Base-by-base conservation (phyloP, 2,888 invertebrate genomes). In the Pheosia tremula region DNA sequence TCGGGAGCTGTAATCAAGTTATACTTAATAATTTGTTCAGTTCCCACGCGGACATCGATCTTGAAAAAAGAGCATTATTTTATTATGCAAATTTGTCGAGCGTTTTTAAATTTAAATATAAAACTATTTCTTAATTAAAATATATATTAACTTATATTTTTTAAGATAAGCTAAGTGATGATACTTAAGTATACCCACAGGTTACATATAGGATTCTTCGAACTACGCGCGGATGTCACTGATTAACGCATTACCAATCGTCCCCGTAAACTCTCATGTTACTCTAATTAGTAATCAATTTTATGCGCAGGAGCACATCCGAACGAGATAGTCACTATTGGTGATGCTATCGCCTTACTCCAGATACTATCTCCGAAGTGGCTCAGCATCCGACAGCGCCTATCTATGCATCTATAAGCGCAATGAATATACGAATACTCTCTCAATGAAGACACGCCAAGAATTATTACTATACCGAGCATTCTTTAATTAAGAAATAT, bases 231-330 rank as follows among this genome's bases (percentile, higher is more conserved):
- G 57, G 11, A 47, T 60, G 67, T 71, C 69, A 74, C 68, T 55
- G 64, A 73, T 74, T 77, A 77, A 43, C 9, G 9, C 43, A 43
- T 43, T 43, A 9, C 43, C 9, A 9, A 43, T 73, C 67, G 72
- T 72, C 73, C 74, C 75, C 75, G 76, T 80, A 74, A 82, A 83
- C 74, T 75, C 63, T 66, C 73, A 79, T 71, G 76, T 78, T 71
- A 77, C 68, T 75, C 79, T 84, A 86, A 87, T 87, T 86, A 83
- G 84, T 82, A 82, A 84, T 81, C 80, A 81, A 85, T 86, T 84
- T 84, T 81, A 85, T 83, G 79, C 80, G 74, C 82, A 82, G 84
- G 83, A 80, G 80, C 79, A 80, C 81, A 75, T 71, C 77, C 68
- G 24, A 24, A 2, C 1, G 69, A 67, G 73, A 72, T 72, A 39